Conservation (phyloP, 1,140 invertebrate species). For the Lepidurus apus region DNA sequence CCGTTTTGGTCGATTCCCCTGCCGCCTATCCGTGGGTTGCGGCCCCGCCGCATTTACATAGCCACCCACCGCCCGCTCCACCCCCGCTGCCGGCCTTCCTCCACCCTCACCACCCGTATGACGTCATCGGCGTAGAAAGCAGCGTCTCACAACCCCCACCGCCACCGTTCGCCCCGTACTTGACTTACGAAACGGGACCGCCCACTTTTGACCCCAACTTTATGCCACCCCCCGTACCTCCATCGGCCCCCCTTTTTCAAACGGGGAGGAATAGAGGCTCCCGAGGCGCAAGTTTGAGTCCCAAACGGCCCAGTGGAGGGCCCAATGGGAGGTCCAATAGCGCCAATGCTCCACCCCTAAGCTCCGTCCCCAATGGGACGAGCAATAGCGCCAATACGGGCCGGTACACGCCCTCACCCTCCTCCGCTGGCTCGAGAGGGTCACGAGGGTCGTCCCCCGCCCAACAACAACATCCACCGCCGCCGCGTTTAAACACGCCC, state of each 20-base stretch:
- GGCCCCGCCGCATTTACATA: neutral
- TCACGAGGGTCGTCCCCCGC: conserved; percentile 31
- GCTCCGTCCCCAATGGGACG: conserved; percentile 38
- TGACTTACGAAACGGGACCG: conserved; percentile 50
- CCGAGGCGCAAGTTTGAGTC: conserved; percentile 29
- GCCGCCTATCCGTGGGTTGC: conserved; percentile 37
- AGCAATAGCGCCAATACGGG: conserved; percentile 17
- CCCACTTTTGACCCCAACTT: conserved; percentile 40
- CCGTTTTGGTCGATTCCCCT: neutral
- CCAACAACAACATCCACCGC: conserved; percentile 37
- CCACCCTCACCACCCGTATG: conserved; percentile 39
- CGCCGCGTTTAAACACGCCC: conserved; percentile 43
- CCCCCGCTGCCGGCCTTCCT: conserved; percentile 40
- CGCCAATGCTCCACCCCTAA: conserved; percentile 44
- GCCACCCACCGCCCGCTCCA: conserved; percentile 36
- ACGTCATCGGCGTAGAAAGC: conserved; percentile 34
- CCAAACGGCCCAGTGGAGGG: conserved; percentile 30
- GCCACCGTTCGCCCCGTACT: conserved; percentile 39
- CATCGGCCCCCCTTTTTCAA: neutral
- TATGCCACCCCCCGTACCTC: neutral
- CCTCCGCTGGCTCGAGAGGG: conserved; percentile 25
- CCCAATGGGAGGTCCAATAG: conserved; percentile 25
- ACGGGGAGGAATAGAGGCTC: neutral
- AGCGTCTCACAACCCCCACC: conserved; percentile 36
- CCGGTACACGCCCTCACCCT: conserved; percentile 32